Conservation (phyloP, 2,113 vertebrate genomes). For the Xiphophorus couchianus region DNA sequence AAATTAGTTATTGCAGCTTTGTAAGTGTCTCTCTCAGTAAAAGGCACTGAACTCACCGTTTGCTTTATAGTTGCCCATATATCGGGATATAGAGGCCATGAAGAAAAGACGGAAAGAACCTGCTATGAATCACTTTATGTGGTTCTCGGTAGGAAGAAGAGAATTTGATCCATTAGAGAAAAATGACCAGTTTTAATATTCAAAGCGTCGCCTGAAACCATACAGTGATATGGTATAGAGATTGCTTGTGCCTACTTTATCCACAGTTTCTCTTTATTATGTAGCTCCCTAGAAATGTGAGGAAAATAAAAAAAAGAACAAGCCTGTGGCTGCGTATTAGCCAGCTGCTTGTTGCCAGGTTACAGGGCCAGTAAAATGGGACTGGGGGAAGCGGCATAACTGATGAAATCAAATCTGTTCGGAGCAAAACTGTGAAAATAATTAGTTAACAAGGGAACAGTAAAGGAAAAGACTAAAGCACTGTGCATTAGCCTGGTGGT, state of each 20-base stretch:
- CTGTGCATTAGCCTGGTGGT: background rate
- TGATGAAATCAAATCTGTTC: constrained; percentile 8
- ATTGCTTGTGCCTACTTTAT: background rate
- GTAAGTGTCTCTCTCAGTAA: background rate
- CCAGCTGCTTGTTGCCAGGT: constrained; percentile 58
- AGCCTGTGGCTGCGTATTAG: constrained; percentile 29
- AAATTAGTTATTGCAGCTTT: constrained; percentile 1
- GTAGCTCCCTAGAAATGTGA: background rate
- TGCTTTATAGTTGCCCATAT: background rate
- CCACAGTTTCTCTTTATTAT: background rate
- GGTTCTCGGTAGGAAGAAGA: background rate
- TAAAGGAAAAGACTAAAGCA: background rate
- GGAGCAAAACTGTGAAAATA: constrained; percentile 1
- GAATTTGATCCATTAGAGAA: background rate
- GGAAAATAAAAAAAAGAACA: background rate
- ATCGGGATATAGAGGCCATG: background rate
- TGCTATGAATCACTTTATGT: background rate
- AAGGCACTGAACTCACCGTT: background rate
- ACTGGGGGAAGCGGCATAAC: constrained; percentile 19
- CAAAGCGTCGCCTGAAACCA: background rate
- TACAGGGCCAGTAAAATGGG: constrained; percentile 35
- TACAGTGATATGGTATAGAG: background rate
- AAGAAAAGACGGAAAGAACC: background rate
- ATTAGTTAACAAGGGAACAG: background rate
- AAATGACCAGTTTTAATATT: background rate